Base-by-base conservation (phyloP, 2,797 vertebrate species). In the Aulostomus chinensis region DNA sequence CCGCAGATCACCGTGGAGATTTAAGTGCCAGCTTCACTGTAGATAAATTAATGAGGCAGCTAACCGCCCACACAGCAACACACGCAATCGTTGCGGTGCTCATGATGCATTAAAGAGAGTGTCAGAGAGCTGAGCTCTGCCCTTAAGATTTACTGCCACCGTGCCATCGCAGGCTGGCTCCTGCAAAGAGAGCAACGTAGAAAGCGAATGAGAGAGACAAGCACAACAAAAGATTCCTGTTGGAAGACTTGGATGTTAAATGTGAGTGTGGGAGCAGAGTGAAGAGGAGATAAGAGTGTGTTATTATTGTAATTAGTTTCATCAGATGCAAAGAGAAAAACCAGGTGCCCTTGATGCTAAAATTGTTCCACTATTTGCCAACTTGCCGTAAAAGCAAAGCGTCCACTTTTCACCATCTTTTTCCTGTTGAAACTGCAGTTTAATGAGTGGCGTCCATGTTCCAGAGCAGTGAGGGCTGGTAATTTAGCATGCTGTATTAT, bases 401-500 rank as follows among this genome's bases (percentile, higher is more conserved):
- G 4, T 57, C 26, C 21, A 33, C 41, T 56, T 63, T 52, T 74
- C 58, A 54, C 51, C 41, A 37, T 72, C 69, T 73, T 43, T n/a
- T 48, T 30, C 53, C 61, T 12, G 48, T 55, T 58, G 58, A 69
- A 76, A 65, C 30, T 11, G 2, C 53, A 25, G 48, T 65, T 57
- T 84, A 73, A 81, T 69, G 67, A 80, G 64, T 3, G 14, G 17
- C 2, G 21, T 61, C 54, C 70, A 45, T 26, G 54, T 68, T 83
- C 53, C 69, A 50, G 62, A 67, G 67, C 12, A 28, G n/a, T n/a
- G 55, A 37, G 50, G 34, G 70, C 56, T 52, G 56, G 30, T 83
- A 50, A 86, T 88, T 86, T 73, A 68, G 40, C 66, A 21, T 30
- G 70, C 69, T 84, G 63, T 74, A 80, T 85, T 86, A 89, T 86